phyloP scores from a whole-genome alignment of 1,140 invertebrate species.

The Drosophila pruinosa region DNA sequence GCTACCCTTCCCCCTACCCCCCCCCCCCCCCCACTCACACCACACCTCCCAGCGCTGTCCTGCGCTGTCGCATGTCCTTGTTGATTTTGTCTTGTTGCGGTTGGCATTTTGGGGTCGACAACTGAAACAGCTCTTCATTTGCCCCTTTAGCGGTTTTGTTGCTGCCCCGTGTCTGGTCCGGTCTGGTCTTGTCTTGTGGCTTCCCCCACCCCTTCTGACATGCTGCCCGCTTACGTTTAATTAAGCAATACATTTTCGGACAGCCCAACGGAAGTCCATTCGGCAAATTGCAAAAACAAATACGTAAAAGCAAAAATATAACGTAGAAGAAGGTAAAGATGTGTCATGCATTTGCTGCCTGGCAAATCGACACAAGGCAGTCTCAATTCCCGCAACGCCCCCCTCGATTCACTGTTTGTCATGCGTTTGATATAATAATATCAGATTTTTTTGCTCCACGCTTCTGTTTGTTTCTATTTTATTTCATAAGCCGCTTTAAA shows the following conservation, averaged over 20 bases:
- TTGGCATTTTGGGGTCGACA: conserved; percentile 36
- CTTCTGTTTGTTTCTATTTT: conserved; percentile 14
- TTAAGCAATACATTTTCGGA: conserved; percentile 59
- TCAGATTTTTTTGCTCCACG: not conserved
- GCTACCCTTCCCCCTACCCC: not conserved
- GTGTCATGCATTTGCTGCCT: not conserved
- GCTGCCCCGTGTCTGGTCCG: too few relatives aligned
- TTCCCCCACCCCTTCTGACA: not conserved
- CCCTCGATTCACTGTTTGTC: conserved; percentile 9
- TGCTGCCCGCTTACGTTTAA: conserved; percentile 42
- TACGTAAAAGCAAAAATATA: not conserved
- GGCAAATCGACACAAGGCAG: not conserved
- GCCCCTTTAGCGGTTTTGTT: conserved; percentile 19
- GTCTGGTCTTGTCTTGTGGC: conserved; percentile 41
- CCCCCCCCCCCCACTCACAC: not conserved
- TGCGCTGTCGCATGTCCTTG: conserved; percentile 23
- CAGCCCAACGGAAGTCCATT: conserved; percentile 3
- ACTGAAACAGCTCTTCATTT: conserved; percentile 19
- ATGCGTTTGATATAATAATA: conserved; percentile 28
- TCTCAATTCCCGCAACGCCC: not conserved
- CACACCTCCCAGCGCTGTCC: not conserved
- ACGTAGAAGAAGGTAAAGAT: not conserved
- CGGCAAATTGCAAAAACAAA: conserved; percentile 2
- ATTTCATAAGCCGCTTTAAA: conserved; percentile 71
- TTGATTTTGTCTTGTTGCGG: conserved; percentile 67